Conservation (phyloP, 2,888 invertebrate genomes). For the Hemithea aestivaria region DNA sequence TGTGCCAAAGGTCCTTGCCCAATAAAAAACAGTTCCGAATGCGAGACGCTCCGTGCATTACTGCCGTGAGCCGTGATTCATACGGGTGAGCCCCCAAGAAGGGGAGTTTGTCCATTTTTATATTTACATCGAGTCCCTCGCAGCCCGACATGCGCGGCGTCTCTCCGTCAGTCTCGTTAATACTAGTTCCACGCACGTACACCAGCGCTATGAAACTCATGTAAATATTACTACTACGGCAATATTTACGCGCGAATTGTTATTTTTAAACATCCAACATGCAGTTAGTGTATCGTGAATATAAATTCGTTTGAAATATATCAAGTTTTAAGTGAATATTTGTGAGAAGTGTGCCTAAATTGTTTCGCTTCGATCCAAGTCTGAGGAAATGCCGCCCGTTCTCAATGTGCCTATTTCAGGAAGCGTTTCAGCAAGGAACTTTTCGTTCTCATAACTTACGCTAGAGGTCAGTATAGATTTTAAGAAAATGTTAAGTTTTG, state of each 20-base stretch:
- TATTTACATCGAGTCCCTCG: conserved; percentile 75
- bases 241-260: conserved; percentile 67
- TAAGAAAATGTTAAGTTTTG: conserved; percentile 18
- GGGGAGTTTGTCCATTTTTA: conserved; percentile 78
- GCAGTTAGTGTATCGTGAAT: conserved; percentile 44
- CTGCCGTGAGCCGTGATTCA: conserved; percentile 69
- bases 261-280: conserved; percentile 56
- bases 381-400: conserved; percentile 66
- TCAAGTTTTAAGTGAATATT: conserved; percentile 54
- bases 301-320: conserved; percentile 41
- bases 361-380: conserved; percentile 70
- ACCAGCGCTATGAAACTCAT: conserved; percentile 68
- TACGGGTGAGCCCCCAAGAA: conserved; percentile 70
- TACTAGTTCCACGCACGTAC: conserved; percentile 67
- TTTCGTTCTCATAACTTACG: conserved; percentile 70
- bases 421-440: conserved; percentile 73
- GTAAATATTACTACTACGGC: conserved; percentile 73
- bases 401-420: conserved; percentile 70
- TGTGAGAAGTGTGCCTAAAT: conserved; percentile 50
- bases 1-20: conserved; percentile 35
- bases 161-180: conserved; percentile 69
- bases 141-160: conserved; percentile 78
- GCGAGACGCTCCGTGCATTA: conserved; percentile 54
- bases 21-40: conserved; percentile 45
- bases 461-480: conserved; percentile 72